phyloP scores from a whole-genome alignment of 2,888 invertebrate genomes.

The Agelastica alni region DNA sequence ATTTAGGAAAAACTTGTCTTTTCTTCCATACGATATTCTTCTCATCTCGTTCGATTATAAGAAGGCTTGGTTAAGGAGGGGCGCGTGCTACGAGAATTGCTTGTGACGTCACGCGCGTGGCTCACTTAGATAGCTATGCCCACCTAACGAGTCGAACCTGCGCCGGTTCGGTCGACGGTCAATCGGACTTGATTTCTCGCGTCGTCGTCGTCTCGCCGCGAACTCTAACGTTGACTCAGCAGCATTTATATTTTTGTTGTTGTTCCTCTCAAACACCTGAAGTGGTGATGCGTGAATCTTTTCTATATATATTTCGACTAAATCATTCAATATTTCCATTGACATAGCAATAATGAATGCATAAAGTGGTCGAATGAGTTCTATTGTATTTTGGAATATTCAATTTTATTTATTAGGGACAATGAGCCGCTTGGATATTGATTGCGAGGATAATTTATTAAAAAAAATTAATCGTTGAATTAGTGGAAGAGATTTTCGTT shows the following conservation, averaged over 20 bases:
- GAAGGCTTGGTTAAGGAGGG: slow-evolving; percentile 56
- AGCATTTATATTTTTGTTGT: no score
- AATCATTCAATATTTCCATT: slow-evolving; percentile 30
- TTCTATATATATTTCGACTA: slow-evolving; percentile 29
- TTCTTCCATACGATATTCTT: slow-evolving; percentile 10
- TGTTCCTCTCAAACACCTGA: slow-evolving; percentile 30
- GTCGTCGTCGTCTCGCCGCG: slow-evolving; percentile 9
- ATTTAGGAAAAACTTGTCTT: slow-evolving; percentile 54
- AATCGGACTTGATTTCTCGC: slow-evolving; percentile 16
- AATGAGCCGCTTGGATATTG: slow-evolving; percentile 10
- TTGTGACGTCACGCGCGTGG: slow-evolving; percentile 43
- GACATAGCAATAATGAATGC: slow-evolving; percentile 32
- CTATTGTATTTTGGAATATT: slow-evolving; percentile 15
- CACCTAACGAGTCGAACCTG: slow-evolving; percentile 31
- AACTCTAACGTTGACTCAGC: slow-evolving; percentile 28
- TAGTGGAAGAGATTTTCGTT: no score
- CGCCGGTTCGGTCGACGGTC: not conserved
- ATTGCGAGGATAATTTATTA: slow-evolving; percentile 17
- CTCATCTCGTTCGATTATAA: slow-evolving; percentile 24
- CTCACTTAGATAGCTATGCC: slow-evolving; percentile 32
- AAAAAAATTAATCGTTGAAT: no score
- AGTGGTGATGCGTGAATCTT: slow-evolving; percentile 33
- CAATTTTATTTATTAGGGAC: slow-evolving; percentile 12
- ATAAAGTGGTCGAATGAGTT: slow-evolving; percentile 8
- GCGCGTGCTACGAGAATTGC: slow-evolving; percentile 50